These are phyloP conservation scores for Teleogryllus oceanicus DNA, from an alignment of 2,888 invertebrate genomes.

Conservation along the genomic window DNA sequence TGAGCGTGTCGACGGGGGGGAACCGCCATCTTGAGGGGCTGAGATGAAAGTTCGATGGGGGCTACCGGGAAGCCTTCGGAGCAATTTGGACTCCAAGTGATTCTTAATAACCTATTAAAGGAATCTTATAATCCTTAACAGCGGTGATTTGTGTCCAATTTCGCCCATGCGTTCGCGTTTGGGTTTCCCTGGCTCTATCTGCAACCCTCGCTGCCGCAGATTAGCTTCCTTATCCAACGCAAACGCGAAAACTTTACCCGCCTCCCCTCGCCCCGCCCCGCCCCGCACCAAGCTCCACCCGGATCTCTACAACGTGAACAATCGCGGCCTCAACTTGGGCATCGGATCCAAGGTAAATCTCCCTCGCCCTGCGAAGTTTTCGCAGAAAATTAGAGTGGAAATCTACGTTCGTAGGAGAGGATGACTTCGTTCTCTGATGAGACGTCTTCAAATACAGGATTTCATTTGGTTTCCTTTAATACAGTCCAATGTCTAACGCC, in stretches of 20 bases:
- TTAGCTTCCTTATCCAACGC: background rate
- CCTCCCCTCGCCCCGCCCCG: background rate
- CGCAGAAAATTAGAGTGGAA: too few relatives aligned
- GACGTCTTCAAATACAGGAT: too few relatives aligned
- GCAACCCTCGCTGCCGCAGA: background rate
- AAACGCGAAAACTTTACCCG: slow-evolving; percentile 3
- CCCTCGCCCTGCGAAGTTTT: too few relatives aligned
- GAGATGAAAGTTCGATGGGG: background rate
- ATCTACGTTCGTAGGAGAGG: too few relatives aligned
- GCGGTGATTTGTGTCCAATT: background rate
- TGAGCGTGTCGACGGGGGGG: background rate
- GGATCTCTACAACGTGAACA: background rate
- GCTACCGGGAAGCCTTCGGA: background rate
- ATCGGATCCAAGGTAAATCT: slow-evolving; percentile 2
- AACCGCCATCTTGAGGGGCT: background rate
- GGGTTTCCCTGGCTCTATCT: background rate
- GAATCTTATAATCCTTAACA: slow-evolving; percentile 18
- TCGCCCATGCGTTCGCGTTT: background rate
- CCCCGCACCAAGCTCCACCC: background rate
- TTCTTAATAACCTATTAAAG: slow-evolving; percentile 10
- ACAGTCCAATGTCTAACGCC: too few relatives aligned
- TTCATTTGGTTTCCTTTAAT: too few relatives aligned
- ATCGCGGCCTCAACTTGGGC: background rate
- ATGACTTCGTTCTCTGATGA: too few relatives aligned
- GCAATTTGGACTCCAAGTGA: slow-evolving; percentile 1